These are phyloP conservation scores for Capitella teleta DNA, from an alignment of 1,140 invertebrate genomes.

Conservation along the genomic window DNA sequence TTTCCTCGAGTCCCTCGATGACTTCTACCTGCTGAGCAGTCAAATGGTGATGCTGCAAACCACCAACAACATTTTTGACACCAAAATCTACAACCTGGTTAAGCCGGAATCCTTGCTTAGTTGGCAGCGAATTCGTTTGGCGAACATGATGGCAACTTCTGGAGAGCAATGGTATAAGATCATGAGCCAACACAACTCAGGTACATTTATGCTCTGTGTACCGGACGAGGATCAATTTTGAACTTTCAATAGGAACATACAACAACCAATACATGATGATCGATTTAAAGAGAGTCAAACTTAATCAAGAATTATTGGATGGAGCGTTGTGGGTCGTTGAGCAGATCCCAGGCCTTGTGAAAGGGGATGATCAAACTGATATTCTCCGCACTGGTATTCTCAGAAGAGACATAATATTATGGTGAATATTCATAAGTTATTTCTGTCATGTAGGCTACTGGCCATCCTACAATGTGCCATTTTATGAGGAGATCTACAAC, in stretches of 20 bases:
- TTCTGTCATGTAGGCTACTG: constrained; percentile 26
- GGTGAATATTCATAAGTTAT: neutral
- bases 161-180: constrained; percentile 30
- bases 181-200: constrained; percentile 30
- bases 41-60: constrained; percentile 37
- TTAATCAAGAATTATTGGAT: constrained; percentile 20
- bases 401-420: neutral
- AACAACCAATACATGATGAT: constrained; percentile 43
- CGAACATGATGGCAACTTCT: constrained; percentile 33
- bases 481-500: constrained; percentile 39
- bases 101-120: constrained; percentile 25
- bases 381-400: constrained; percentile 29
- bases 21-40: constrained; percentile 35
- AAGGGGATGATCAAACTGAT: constrained; percentile 23
- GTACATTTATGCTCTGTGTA: constrained; percentile 12
- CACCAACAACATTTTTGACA: constrained; percentile 36
- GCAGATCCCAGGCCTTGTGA: constrained; percentile 35
- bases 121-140: constrained; percentile 34
- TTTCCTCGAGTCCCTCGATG: constrained; percentile 37
- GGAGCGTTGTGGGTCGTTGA: constrained; percentile 37
- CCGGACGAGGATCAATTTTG: neutral
- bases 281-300: constrained; percentile 31
- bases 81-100: constrained; percentile 23
- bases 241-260: constrained; percentile 29
- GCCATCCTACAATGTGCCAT: constrained; percentile 41